Percentiles rank a stretch among this genome's conserved stretches.
Evolutionary conservation across 2,113 vertebrate species (phyloP).

Genomic region (Stegastes partitus): DNA sequence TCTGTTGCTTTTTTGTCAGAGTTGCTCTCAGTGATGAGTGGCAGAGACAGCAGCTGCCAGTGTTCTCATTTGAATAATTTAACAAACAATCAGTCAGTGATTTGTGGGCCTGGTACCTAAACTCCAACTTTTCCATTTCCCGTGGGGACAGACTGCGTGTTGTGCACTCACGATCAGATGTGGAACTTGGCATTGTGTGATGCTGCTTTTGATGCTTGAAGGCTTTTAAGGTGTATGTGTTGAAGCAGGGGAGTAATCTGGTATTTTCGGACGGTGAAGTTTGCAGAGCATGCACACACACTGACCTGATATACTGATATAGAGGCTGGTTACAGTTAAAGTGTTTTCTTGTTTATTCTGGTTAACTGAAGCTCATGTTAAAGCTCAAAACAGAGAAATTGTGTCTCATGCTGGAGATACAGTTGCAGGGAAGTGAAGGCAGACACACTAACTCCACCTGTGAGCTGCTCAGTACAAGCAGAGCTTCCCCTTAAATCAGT

Average conservation of each 20-base stretch:
- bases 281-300: too few species aligned
- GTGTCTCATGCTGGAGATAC: neutral
- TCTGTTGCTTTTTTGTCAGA: conserved; percentile 6
- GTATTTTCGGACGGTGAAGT: too few species aligned
- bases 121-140: conserved; percentile 31
- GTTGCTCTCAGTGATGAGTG: conserved; percentile 38
- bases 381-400: neutral
- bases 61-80: conserved; percentile 58
- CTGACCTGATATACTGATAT: neutral
- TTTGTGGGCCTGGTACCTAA: conserved; percentile 32
- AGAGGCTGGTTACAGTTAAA: too few species aligned
- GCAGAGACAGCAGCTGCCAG: conserved; percentile 54
- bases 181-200: neutral
- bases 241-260: too few species aligned
- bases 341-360: neutral
- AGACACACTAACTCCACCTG: conserved; percentile 1
- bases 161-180: conserved; percentile 6
- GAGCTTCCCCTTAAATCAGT: too few species aligned
- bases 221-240: neutral
- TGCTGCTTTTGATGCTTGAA: neutral
- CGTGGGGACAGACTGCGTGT: conserved; percentile 1
- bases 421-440: conserved; percentile 5
- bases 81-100: conserved; percentile 44
- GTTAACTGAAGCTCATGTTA: neutral
- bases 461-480: conserved; percentile 1